phyloP scores from a whole-genome alignment of 2,797 vertebrate genomes.

The Galagoides demidoff region DNA sequence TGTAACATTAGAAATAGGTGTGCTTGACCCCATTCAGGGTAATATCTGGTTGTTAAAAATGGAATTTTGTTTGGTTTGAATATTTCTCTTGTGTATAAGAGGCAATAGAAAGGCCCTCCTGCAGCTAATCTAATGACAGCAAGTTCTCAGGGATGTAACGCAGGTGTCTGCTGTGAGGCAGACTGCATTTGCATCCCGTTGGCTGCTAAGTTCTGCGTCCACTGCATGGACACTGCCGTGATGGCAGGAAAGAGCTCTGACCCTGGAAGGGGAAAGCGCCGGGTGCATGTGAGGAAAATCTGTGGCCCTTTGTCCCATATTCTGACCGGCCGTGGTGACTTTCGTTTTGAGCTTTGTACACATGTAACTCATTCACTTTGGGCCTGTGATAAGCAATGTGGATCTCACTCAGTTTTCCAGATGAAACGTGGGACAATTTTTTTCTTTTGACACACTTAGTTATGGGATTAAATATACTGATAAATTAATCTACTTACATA shows the following conservation, averaged over 20 bases:
- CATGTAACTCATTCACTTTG: constrained; percentile 40
- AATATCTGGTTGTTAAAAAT: constrained; percentile 67
- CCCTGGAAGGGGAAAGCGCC: constrained; percentile 38
- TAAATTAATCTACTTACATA: constrained; percentile 42
- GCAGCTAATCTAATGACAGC: constrained; percentile 74
- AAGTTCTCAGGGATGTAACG: constrained; percentile 61
- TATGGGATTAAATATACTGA: constrained; percentile 11
- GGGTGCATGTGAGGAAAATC: constrained; percentile 46
- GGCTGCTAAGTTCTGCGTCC: constrained; percentile 59
- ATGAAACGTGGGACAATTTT: background rate
- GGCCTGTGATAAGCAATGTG: background rate
- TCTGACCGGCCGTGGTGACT: background rate
- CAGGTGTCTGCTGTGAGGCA: constrained; percentile 61
- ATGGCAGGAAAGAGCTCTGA: constrained; percentile 48
- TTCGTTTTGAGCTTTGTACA: constrained; percentile 13
- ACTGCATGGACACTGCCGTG: constrained; percentile 61
- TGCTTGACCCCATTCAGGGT: constrained; percentile 15
- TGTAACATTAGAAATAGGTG: constrained; percentile 50
- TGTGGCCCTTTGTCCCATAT: background rate
- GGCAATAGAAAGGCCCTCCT: constrained; percentile 61
- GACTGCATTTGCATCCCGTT: background rate
- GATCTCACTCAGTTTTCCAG: background rate
- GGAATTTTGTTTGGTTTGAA: constrained; percentile 61
- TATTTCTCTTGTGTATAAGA: constrained; percentile 66
- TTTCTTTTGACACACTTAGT: background rate